Evolutionary conservation across 2,888 invertebrate genomes (phyloP).

Genomic region (Tenthredo mesomela): DNA sequence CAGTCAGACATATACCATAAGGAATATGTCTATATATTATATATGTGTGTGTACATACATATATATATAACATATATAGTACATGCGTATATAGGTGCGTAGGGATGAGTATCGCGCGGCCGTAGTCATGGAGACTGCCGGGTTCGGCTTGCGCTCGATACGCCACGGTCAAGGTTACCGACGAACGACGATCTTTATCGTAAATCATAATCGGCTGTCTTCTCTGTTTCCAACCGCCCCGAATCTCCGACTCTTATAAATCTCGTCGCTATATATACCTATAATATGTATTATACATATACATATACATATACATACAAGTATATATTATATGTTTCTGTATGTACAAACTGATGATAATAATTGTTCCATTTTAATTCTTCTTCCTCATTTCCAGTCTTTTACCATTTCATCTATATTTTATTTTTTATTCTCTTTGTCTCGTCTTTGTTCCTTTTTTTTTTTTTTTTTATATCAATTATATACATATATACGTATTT

Average conservation of each 20-base stretch:
- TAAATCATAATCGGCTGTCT: conserved; percentile 49
- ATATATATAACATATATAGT: neutral
- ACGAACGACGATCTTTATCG: conserved; percentile 48
- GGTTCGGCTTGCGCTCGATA: conserved; percentile 62
- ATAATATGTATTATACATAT: too few relatives aligned
- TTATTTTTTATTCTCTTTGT: too few relatives aligned
- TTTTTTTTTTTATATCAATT: too few relatives aligned
- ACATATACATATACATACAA: too few relatives aligned
- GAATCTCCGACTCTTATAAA: neutral
- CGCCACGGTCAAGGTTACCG: conserved; percentile 47
- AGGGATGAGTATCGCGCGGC: conserved; percentile 52
- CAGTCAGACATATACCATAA: neutral
- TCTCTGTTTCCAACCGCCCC: conserved; percentile 38
- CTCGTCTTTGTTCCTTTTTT: too few relatives aligned
- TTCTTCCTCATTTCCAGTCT: too few relatives aligned
- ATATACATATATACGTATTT: too few relatives aligned
- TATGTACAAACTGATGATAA: too few relatives aligned
- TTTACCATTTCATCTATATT: too few relatives aligned
- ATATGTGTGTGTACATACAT: neutral
- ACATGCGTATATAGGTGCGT: neutral
- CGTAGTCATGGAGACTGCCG: conserved; percentile 77
- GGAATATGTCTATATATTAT: neutral
- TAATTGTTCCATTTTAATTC: too few relatives aligned
- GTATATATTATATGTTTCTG: too few relatives aligned
- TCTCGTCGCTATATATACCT: neutral